Percentiles rank a stretch among this genome's conserved stretches.
These are phyloP conservation scores for Terrapene triunguis DNA, from an alignment of 2,113 vertebrate species.

Conservation along the genomic window DNA sequence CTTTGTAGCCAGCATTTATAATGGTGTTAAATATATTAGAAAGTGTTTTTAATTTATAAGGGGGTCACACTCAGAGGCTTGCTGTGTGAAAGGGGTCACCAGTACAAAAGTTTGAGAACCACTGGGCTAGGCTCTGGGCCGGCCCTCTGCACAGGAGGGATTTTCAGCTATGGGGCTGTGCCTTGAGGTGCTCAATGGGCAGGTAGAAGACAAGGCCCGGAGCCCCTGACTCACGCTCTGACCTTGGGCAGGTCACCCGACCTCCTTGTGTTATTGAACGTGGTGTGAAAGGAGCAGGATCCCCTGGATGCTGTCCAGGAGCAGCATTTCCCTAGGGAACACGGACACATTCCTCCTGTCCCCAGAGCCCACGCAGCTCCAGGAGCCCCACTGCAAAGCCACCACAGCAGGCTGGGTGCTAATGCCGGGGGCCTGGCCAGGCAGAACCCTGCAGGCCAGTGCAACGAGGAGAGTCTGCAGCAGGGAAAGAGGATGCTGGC, in stretches of 20 bases:
- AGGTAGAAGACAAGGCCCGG: background rate
- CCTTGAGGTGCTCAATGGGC: rapidly evolving
- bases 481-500: background rate
- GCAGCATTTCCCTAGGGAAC: slow-evolving; percentile 37
- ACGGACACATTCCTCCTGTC: rapidly evolving
- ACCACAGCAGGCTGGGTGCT: rapidly evolving
- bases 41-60: too few relatives aligned
- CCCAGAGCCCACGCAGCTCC: rapidly evolving
- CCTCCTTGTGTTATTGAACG: background rate
- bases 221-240: background rate
- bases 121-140: background rate
- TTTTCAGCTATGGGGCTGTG: background rate
- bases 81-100: too few relatives aligned
- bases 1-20: too few relatives aligned
- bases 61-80: too few relatives aligned
- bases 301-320: rapidly evolving
- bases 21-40: too few relatives aligned
- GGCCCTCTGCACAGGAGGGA: background rate
- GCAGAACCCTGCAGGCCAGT: rapidly evolving
- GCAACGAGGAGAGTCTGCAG: slow-evolving; percentile 17
- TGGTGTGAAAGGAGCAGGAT: rapidly evolving
- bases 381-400: rapidly evolving
- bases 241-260: rapidly evolving
- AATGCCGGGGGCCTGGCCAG: background rate
- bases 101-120: too few relatives aligned